phyloP scores from a whole-genome alignment of 2,888 invertebrate genomes.

The Eubasilissa splendida region DNA sequence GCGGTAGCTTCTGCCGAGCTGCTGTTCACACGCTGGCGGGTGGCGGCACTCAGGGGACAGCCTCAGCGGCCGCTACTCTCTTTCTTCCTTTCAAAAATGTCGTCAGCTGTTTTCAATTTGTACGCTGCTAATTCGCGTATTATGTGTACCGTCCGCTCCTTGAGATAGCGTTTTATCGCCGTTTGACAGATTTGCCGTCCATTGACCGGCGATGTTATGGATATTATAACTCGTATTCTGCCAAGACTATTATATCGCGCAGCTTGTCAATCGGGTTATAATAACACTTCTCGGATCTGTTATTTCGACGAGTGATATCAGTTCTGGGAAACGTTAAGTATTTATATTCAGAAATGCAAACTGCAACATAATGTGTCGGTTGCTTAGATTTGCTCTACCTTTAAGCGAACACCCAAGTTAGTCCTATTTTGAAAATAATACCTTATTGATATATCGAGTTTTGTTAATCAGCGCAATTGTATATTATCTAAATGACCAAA shows the following conservation, averaged over 20 bases:
- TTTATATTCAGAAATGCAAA: not conserved
- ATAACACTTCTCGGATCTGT: not conserved
- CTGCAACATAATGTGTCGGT: too few species aligned
- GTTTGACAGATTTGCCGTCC: conserved; percentile 10
- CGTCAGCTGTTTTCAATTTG: not conserved
- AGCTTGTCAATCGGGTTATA: not conserved
- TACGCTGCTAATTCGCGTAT: not conserved
- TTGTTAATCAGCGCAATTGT: too few species aligned
- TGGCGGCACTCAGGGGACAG: not conserved
- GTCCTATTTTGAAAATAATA: too few species aligned
- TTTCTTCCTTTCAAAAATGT: not conserved
- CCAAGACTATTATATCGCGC: not conserved
- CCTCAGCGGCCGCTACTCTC: not conserved
- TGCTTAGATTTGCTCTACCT: not conserved
- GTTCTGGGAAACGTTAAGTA: not conserved
- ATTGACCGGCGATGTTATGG: not conserved
- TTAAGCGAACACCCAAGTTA: not conserved
- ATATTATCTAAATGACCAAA: not conserved
- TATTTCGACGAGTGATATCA: not conserved
- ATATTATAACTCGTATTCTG: not conserved
- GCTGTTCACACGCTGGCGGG: not conserved
- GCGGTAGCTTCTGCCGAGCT: not conserved
- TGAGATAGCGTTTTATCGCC: not conserved
- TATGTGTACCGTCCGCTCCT: too few species aligned
- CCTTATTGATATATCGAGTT: too few species aligned